Base-by-base conservation (phyloP, 2,797 vertebrate genomes). In the Vireo griseus region DNA sequence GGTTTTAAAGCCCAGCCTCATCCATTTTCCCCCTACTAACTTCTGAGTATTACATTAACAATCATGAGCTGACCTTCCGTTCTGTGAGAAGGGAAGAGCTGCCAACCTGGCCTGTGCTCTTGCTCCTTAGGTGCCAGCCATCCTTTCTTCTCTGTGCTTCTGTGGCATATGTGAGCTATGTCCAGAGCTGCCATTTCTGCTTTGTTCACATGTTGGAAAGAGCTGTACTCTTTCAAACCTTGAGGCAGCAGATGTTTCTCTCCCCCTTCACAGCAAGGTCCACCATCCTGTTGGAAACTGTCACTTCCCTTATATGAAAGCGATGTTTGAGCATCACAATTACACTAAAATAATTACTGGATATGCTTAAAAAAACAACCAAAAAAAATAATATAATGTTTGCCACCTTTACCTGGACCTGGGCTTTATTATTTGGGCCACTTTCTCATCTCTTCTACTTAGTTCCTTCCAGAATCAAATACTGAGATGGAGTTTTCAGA, bases 141-240 rank as follows among this genome's bases (percentile, higher is more conserved):
- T 77, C 50, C 45, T 59, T 84, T 48, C 71, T 47, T 77, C 35
- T 55, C 47, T 3, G 11, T 44, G 14, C 33, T 73, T 69, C 44
- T 5, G 3, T 8, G 37, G 29, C 16, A 11, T 17, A 5, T 11
- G 3, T 54, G 51, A 66, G 47, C 3, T 44, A 1, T 9, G 33
- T 16, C 25, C 44, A 82, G 55, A 79, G 63, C 31, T 86, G 44
- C 40, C 12, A 3, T 67, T 83, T 79, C 55, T 92, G 29, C 40
- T 74, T 24, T 45, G 20, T 45, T 79, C 26, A 3, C 15, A 50
- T 15, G 13, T 0, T 92, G 59, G 39, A 59, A 74, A 71, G 71
- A 37, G 40, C 55, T 75, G n/a, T 87, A 61, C 40, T 35, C 47
- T 68, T 89, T 47, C 69, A 79, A 50, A 65, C 47, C 15, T 54